Evolutionary conservation across 2,888 invertebrate genomes (phyloP), one percentile per base, ranked within the genome.

Genomic region (Notodonta dromedarius): DNA sequence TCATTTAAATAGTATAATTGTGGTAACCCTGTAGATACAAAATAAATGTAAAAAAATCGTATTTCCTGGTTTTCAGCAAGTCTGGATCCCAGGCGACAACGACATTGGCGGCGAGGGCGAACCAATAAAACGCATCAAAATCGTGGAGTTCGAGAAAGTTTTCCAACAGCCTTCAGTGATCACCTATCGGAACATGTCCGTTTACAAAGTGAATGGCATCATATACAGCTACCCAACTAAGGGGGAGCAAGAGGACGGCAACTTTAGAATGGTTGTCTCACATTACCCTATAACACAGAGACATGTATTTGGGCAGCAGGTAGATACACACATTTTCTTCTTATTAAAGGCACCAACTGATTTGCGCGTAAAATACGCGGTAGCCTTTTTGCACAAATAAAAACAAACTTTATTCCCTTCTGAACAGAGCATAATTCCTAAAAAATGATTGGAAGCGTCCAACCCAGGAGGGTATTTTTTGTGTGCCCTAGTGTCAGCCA

Each of bases 61-160:
- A 24, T 24, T 24, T 1, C 24, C 13, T 6, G 13, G 6, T 56
- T 90, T 93, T 42, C 87, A 97, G 97, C 95, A 95, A 89, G 94
- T 99, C 59, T 98, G 97, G 94, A 88, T 99, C 67, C 98, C 99
- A 24, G 99, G 99, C 6, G 99, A 99, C 86, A 99, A 99, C 89
- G 99, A 99, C 83, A 98, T 99, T 63, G 99, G 99, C 8, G 99
- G 99, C 13, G 99, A 99, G 89, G 96, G 95, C 65, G 96, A 96
- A 77, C 94, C 95, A 50, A 95, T 97, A 52, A 95, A 95, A 32
- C 88, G 91, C 55, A 87, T 94, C n/a, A 97, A 97, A 89, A 84
- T 96, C 7, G 86, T 93, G 14, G 95, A 96, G 77, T 98, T 98
- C 84, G 95, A 96, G 63, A 94, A 95, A 71, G 95, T 96, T 69